Conservation (phyloP, 2,888 invertebrate species). For the Chrysomela aeneicollis region DNA sequence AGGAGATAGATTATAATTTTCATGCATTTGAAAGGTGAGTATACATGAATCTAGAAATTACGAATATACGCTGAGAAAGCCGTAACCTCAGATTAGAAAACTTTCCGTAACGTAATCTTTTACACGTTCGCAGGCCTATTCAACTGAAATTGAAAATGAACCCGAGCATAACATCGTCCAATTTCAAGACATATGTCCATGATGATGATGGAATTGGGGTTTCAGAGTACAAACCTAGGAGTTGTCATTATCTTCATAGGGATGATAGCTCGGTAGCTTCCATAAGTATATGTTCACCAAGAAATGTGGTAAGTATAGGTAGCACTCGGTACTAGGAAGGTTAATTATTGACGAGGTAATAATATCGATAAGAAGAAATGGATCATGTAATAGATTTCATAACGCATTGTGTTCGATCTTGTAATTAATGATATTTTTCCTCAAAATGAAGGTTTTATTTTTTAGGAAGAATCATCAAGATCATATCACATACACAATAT, state of each 20-base stretch:
- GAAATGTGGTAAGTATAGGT: slow-evolving; percentile 67
- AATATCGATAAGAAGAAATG: too few species aligned
- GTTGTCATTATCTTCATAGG: slow-evolving; percentile 73
- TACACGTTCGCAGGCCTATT: slow-evolving; percentile 62
- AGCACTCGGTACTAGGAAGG: too few species aligned
- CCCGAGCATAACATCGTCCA: slow-evolving; percentile 67
- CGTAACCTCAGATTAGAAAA: too few species aligned
- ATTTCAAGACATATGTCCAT: slow-evolving; percentile 69
- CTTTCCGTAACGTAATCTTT: too few species aligned
- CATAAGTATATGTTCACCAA: slow-evolving; percentile 71
- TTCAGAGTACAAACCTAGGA: slow-evolving; percentile 54
- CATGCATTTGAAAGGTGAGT: slow-evolving; percentile 70
- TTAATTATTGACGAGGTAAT: too few species aligned
- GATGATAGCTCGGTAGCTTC: slow-evolving; percentile 70
- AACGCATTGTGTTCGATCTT: too few species aligned
- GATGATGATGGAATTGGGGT: slow-evolving; percentile 58
- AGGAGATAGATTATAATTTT: slow-evolving; percentile 67
- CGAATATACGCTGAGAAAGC: not conserved
- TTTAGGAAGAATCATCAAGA: too few species aligned
- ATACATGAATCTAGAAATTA: not conserved
- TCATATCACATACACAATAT: too few species aligned
- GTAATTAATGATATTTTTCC: too few species aligned
- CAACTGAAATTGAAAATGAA: slow-evolving; percentile 71
- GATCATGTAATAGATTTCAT: too few species aligned
- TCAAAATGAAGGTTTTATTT: too few species aligned